phyloP scores from a whole-genome alignment of 2,113 vertebrate genomes.

The Tenebrosternarchus preto region DNA sequence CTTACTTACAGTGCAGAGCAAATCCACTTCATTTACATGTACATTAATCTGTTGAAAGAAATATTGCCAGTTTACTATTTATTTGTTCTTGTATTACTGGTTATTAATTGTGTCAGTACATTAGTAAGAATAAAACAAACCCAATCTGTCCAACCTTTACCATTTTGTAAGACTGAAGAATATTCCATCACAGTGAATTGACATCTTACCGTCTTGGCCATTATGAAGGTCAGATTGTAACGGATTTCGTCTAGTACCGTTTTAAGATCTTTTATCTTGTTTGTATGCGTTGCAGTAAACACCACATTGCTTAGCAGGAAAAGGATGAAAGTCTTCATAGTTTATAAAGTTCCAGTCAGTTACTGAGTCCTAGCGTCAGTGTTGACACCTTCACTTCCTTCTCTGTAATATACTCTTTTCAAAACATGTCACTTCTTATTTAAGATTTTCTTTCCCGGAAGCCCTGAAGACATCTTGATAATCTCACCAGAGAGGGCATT shows the following conservation, averaged over 20 bases:
- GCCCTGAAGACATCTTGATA: too few species aligned
- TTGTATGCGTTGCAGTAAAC: neutral
- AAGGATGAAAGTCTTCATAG: constrained; percentile 28
- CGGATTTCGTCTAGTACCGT: neutral
- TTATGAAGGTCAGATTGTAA: fast-evolving
- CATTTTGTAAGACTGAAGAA: too few species aligned
- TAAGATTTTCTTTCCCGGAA: too few species aligned
- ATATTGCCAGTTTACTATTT: neutral
- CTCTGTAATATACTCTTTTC: too few species aligned
- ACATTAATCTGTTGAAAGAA: neutral
- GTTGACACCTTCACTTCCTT: neutral
- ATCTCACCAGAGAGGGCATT: too few species aligned
- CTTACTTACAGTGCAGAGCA: constrained; percentile 17
- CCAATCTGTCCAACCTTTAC: neutral
- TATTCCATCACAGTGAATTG: neutral
- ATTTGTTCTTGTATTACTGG: neutral
- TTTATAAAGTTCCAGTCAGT: neutral
- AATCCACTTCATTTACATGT: too few species aligned
- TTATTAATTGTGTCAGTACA: neutral
- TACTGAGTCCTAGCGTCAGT: neutral
- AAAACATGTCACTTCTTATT: too few species aligned
- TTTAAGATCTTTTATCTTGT: fast-evolving
- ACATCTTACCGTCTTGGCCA: neutral
- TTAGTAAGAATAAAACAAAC: too few species aligned
- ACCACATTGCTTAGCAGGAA: neutral